Evolutionary conservation across 1,140 invertebrate genomes (phyloP), one percentile per base, ranked within the genome.

Genomic region (Pectinophora gossypiella): DNA sequence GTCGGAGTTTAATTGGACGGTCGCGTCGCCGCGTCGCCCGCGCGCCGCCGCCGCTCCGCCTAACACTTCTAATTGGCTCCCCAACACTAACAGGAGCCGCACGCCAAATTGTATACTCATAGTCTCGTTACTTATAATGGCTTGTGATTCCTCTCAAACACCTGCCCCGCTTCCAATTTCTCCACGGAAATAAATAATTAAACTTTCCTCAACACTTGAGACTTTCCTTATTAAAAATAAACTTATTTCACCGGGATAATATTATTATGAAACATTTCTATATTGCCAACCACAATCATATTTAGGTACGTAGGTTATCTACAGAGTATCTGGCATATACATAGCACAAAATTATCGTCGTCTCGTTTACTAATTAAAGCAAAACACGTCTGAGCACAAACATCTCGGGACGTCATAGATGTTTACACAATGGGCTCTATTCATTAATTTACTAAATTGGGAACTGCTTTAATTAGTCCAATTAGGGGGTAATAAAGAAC

Each of bases 11-110:
- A 86, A 85, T 85, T 86, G 83, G 81, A 75, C 72, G 68, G 61
- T 64, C 56, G 72, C 20, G 38, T n/a, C 19, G 43, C 22, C n/a
- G 16, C 23, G 40, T 13, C 40, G 18, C 42, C 42, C 40, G 15
- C 36, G 15, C 36, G 13, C 4, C 36, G 36, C 10, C 35, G n/a
- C 23, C 16, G 15, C 40, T 19, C 59, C 69, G 68, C 72, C 75
- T 76, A 76, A 76, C 80, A 77, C 74, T 75, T 76, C 75, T 84
- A 86, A 83, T 84, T 84, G 80, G 80, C 79, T 81, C 67, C 62
- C 72, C 64, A 68, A 66, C 70, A 76, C 76, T 77, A 79, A 75
- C 72, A 77, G 64, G 71, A 78, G 68, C 72, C 73, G 72, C 74
- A 72, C 71, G 77, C 69, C 72, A 77, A 81, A 84, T 70, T 76